Evolutionary conservation across 2,113 vertebrate genomes (phyloP), one percentile per base, ranked within the genome.

Genomic region (Phylloscopus trochilus): DNA sequence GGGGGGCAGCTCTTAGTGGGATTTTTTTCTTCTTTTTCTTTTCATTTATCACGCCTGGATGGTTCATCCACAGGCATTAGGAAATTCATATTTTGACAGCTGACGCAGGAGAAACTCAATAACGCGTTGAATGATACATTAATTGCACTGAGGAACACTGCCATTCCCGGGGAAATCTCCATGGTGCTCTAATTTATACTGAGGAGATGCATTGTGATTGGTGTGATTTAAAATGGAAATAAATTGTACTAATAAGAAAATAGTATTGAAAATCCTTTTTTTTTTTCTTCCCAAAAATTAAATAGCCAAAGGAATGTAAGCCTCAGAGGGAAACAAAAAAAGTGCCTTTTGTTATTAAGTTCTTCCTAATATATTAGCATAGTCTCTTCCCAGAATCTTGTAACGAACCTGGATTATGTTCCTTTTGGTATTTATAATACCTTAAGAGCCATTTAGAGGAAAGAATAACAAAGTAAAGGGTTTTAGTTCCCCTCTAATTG

Each of bases 11-110:
- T 91, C 56, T 73, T 78, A 19, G 26, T 41, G 72, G 51, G 53
- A 55, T 43, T 63, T 66, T 60, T 62, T 86, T 62, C 33, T 51
- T 49, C 16, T 37, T 68, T 46, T 31, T 63, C 72, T 89, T 72
- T 66, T 30, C 31, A 44, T 95, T 91, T 94, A 43, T 70, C 59
- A 53, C 0, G 5, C 66, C 46, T 91, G 73, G 23, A 53, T 90
- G 31, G 64, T 94, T 94, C 69, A 44, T 85, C 52, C 37, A 49
- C 47, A 70, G 85, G 73, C 67, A 68, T 63, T 86, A 83, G 43
- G 68, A 94, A 93, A 83, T 92, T 55, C 43, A 20, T 96, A 64
- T 92, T 89, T 89, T 93, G 79, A 83, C 85, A 90, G 73, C 47
- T 90, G 79, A 70, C 3, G 8, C 89, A 89, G 76, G 73, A 87